Evolutionary conservation across 2,113 vertebrate genomes (phyloP).

Genomic region (Pan paniscus): DNA sequence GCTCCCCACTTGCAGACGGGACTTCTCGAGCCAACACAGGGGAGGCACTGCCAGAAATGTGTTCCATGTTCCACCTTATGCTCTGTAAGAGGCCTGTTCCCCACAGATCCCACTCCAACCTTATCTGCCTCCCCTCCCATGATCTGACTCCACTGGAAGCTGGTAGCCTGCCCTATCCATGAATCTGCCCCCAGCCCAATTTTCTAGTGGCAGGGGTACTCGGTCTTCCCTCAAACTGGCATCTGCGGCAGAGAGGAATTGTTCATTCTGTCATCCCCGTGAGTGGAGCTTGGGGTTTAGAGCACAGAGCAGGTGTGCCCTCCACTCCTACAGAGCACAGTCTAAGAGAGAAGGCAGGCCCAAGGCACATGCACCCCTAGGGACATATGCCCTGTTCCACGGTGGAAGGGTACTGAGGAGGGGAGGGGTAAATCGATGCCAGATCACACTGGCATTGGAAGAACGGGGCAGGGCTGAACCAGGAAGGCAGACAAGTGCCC

Average conservation of each 20-base stretch:
- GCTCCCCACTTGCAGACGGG: not conserved
- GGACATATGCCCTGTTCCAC: not conserved
- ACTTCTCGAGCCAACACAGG: not conserved
- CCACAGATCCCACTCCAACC: accelerated
- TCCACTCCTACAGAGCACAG: not conserved
- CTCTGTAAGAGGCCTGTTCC: not conserved
- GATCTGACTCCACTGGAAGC: not conserved
- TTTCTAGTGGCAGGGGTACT: not conserved
- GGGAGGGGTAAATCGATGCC: accelerated
- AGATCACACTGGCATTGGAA: not conserved
- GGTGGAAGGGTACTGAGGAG: not conserved
- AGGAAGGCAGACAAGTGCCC: not conserved
- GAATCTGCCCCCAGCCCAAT: not conserved
- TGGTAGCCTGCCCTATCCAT: not conserved
- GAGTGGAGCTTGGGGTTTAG: not conserved
- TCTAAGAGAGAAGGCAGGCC: not conserved
- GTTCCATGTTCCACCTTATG: not conserved
- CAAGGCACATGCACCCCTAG: not conserved
- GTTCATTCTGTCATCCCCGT: not conserved
- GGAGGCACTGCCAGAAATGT: not conserved
- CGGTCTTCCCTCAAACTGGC: not conserved
- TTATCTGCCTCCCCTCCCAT: no score
- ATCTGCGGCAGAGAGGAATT: not conserved
- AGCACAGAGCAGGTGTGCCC: not conserved
- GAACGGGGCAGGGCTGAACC: not conserved